These are phyloP conservation scores for Macrophya annulata DNA, from an alignment of 2,888 invertebrate genomes.

Conservation along the genomic window DNA sequence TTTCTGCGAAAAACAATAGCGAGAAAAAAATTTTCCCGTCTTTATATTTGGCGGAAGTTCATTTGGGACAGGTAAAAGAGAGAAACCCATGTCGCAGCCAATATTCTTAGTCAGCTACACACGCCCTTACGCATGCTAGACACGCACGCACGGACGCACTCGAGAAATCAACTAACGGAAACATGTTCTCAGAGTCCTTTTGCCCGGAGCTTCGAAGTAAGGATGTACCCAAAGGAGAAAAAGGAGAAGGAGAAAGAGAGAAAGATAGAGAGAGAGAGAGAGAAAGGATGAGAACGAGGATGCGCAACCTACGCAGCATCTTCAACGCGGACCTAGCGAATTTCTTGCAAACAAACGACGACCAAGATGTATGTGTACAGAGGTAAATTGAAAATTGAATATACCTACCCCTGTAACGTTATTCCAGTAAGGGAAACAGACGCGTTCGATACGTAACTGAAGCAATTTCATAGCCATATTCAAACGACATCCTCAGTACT, in stretches of 20 bases:
- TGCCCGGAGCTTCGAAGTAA: neutral
- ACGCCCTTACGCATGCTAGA: conserved; percentile 15
- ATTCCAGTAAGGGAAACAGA: conserved; percentile 6
- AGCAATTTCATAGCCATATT: conserved; percentile 16
- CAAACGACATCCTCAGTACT: conserved; percentile 15
- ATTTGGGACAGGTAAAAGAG: neutral
- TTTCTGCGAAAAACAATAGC: neutral
- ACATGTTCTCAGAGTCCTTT: conserved; percentile 47
- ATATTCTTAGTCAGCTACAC: conserved; percentile 37
- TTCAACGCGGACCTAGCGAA: neutral
- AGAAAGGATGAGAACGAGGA: neutral
- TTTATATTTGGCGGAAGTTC: neutral
- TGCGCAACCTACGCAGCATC: conserved; percentile 20
- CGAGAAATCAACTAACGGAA: conserved; percentile 50
- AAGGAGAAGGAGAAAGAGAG: neutral
- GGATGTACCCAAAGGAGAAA: neutral
- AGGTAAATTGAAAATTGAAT: conserved; percentile 39
- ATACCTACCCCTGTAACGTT: conserved; percentile 8
- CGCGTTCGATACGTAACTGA: neutral
- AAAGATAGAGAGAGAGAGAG: neutral
- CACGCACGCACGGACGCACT: conserved; percentile 53
- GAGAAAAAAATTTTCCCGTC: neutral
- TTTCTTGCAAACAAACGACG: conserved; percentile 25
- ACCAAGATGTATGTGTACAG: neutral
- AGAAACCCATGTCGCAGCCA: neutral